Evolutionary conservation across 2,888 invertebrate species (phyloP).

Genomic region (Lydus trimaculatus): DNA sequence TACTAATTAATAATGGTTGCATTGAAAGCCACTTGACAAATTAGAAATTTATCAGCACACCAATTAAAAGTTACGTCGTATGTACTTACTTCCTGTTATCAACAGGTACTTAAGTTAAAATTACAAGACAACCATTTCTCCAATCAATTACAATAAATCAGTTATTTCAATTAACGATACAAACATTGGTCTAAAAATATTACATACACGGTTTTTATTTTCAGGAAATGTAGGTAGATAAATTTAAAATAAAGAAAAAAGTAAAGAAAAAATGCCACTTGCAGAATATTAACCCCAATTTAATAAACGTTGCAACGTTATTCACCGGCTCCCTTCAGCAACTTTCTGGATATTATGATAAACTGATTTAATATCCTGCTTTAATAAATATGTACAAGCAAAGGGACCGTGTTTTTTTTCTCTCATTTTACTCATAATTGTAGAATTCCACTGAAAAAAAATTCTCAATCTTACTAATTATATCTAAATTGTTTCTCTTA

Average conservation of each 20-base stretch:
- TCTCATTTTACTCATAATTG: conserved; percentile 5
- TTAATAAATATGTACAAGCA: conserved; percentile 51
- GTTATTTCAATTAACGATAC: not conserved
- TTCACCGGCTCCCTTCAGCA: conserved; percentile 37
- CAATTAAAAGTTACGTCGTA: too few species aligned
- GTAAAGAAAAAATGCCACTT: not conserved
- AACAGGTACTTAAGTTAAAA: too few species aligned
- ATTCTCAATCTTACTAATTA: not conserved
- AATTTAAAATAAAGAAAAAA: too few species aligned
- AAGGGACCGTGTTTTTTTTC: conserved; percentile 24
- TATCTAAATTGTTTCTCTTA: conserved; percentile 8
- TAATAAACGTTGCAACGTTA: conserved; percentile 15
- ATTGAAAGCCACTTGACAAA: not conserved
- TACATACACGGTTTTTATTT: too few species aligned
- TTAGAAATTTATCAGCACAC: not conserved
- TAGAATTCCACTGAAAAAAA: not conserved
- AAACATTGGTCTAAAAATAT: too few species aligned
- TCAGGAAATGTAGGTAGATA: not conserved
- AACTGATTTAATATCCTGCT: conserved; percentile 57
- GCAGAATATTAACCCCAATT: conserved; percentile 9
- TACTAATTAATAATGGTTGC: too few species aligned
- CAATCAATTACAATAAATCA: not conserved
- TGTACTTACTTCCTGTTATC: too few species aligned
- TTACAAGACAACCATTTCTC: too few species aligned
- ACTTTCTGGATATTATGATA: conserved; percentile 54